A percentile compares a stretch with the other conserved stretches of the same genome.
Conservation (phyloP, 2,888 invertebrate genomes). For the Crematogaster levior region DNA sequence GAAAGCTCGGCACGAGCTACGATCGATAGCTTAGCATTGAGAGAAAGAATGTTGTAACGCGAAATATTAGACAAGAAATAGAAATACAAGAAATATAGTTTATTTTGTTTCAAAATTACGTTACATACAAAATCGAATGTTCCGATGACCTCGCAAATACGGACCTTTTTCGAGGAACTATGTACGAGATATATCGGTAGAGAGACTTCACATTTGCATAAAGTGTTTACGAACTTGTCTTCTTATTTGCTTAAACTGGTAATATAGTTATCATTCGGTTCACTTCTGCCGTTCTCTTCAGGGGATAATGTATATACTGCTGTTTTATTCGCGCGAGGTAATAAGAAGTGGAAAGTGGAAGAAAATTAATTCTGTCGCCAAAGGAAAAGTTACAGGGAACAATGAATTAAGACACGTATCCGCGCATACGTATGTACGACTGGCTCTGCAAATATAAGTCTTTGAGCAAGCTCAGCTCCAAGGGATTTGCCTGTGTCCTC, state of each 20-base stretch:
- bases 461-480: constrained; percentile 48
- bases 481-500: constrained; percentile 40
- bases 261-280: background rate
- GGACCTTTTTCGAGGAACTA: background rate
- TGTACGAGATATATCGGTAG: background rate
- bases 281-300: background rate
- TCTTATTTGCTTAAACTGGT: background rate
- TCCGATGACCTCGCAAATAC: background rate
- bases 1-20: constrained; percentile 32
- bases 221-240: constrained; percentile 15
- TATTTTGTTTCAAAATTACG: constrained; percentile 2
- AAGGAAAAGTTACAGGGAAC: constrained; percentile 61
- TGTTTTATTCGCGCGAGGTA: constrained; percentile 17
- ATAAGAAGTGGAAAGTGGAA: constrained; percentile 45
- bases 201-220: background rate
- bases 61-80: background rate
- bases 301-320: background rate
- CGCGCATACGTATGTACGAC: constrained; percentile 17
- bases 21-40: constrained; percentile 34
- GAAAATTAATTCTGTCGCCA: constrained; percentile 47
- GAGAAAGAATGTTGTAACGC: background rate
- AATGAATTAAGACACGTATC: constrained; percentile 64
- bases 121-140: background rate
- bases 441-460: constrained; percentile 61
- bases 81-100: background rate